Evolutionary conservation across 2,888 invertebrate species (phyloP).

Genomic region (Lobophora halterata): DNA sequence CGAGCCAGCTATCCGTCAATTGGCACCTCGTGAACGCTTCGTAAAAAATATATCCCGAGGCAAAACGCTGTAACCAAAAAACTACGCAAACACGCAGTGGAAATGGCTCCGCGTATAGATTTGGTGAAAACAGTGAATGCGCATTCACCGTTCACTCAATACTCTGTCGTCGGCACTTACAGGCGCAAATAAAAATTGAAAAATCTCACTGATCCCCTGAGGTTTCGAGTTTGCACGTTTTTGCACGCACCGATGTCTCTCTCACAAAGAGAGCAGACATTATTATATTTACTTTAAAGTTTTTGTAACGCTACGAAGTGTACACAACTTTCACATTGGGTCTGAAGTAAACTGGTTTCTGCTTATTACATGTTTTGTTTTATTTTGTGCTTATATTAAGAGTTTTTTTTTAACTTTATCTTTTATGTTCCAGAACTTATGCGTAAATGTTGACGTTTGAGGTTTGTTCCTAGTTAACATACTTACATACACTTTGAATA

Average conservation of each 20-base stretch:
- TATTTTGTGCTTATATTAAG: no score
- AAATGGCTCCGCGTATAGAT: constrained; percentile 30
- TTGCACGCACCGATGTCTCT: constrained; percentile 50
- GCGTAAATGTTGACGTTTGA: no score
- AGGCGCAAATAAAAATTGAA: constrained; percentile 76
- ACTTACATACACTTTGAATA: no score
- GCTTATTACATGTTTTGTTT: no score
- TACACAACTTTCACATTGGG: no score
- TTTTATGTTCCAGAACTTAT: no score
- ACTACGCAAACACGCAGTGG: constrained; percentile 34
- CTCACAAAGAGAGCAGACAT: constrained; percentile 48
- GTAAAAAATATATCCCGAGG: constrained; percentile 17
- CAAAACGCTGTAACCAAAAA: constrained; percentile 27
- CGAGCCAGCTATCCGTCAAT: constrained; percentile 9
- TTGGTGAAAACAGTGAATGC: constrained; percentile 43
- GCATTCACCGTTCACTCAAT: constrained; percentile 37
- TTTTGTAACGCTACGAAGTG: constrained; percentile 20
- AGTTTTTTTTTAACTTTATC: no score
- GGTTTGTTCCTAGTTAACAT: no score
- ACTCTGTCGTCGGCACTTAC: constrained; percentile 61
- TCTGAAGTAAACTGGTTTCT: no score
- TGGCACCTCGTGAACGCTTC: constrained; percentile 11
- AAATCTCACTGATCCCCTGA: constrained; percentile 71
- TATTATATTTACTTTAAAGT: constrained; percentile 47
- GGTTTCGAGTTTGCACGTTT: constrained; percentile 61